Evolutionary conservation across 2,888 invertebrate genomes (phyloP), one percentile per base, ranked within the genome.

Genomic region (Frankliniella fusca): DNA sequence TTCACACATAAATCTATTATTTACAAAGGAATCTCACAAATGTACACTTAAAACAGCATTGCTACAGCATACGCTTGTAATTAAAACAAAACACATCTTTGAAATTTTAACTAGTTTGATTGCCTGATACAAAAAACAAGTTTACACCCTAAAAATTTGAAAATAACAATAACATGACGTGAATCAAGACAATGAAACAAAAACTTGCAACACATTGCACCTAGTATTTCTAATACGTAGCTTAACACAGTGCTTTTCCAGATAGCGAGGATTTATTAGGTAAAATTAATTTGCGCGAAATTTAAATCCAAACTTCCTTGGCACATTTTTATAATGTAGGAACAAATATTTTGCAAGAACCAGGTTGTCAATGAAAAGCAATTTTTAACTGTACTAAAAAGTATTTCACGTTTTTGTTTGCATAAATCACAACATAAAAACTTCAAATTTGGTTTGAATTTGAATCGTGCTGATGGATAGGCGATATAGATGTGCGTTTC

Each of bases 1-100:
- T 76, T 76, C 70, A 76, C 70, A 76, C 70, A 76, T 76, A 76
- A 76, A 76, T 27, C 70, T 76, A 76, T 76, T 76, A 76, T 76
- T 9, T 76, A 76, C 70, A 76, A 12, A 76, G 70, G 70, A 76
- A 76, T 76, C 70, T 76, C 70, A 76, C 5, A 23, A 76, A 76
- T 76, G n/a, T 76, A 76, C 70, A 76, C 27, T 23, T 27, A 23
- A n/a, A 76, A 76, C 70, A 76, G 70, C 70, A 76, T 27, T 76
- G 27, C 27, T 76, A 76, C 70, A 27, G 70, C 70, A 12, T 76
- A 76, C 23, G 70, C 27, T 76, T 23, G 70, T 76, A 23, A 27
- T 76, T 23, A 12, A 15, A 54, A 54, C 54, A 5, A 20, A 54
- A 76, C 70, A 76, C 70, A 76, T 76, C 27, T 76, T 27, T 76